Conservation (phyloP, 2,888 invertebrate species). For the Lordiphosa fenestrarum region DNA sequence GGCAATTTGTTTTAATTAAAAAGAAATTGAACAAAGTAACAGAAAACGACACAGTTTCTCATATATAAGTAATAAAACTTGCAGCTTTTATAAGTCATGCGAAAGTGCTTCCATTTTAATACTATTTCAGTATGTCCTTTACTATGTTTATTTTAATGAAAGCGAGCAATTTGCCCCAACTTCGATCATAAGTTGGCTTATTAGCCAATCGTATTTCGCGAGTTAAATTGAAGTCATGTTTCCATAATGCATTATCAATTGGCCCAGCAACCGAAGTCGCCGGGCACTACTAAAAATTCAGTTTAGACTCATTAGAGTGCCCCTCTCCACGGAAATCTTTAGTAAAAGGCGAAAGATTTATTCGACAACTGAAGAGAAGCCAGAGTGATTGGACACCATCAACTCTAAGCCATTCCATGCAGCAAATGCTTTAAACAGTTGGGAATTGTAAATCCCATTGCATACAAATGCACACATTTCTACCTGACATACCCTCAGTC, state of each 20-base stretch:
- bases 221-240: too few relatives aligned
- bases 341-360: constrained; percentile 90
- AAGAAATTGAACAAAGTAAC: too few relatives aligned
- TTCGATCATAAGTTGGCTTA: too few relatives aligned
- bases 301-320: constrained; percentile 86
- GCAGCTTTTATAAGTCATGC: too few relatives aligned
- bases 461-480: neutral
- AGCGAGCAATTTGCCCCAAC: too few relatives aligned
- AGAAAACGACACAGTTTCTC: too few relatives aligned
- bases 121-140: too few relatives aligned
- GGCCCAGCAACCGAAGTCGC: constrained; percentile 23
- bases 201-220: too few relatives aligned
- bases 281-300: constrained; percentile 48
- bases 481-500: neutral
- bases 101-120: too few relatives aligned
- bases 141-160: too few relatives aligned
- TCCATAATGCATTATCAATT: constrained; percentile 23
- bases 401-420: neutral
- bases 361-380: constrained; percentile 85
- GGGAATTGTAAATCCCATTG: constrained; percentile 35
- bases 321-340: constrained; percentile 89
- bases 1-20: too few relatives aligned
- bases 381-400: constrained; percentile 79
- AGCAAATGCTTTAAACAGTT: constrained; percentile 25
- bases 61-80: too few relatives aligned